These are phyloP conservation scores for Agriopis aurantiaria DNA, from an alignment of 2,888 invertebrate species.

Conservation along the genomic window DNA sequence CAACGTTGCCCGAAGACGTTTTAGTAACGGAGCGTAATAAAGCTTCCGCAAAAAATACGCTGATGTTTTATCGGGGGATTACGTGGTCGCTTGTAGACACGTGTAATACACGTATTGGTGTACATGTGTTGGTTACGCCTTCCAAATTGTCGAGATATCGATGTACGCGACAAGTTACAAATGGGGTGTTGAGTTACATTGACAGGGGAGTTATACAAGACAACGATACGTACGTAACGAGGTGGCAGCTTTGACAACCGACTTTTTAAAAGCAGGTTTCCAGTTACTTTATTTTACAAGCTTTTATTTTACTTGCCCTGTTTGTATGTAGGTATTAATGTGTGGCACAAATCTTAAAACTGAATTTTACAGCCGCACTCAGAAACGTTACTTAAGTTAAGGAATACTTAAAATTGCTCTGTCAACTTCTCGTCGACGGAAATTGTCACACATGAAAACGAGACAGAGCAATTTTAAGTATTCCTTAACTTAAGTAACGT, in stretches of 20 bases:
- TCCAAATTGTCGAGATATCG: constrained; percentile 17
- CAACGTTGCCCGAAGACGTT: constrained; percentile 34
- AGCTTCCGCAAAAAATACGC: constrained; percentile 37
- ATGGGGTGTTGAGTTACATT: constrained; percentile 16
- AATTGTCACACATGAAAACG: too few relatives aligned
- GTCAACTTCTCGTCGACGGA: too few relatives aligned
- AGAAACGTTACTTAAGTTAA: too few relatives aligned
- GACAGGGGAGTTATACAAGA: constrained; percentile 17
- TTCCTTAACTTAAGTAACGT: too few relatives aligned
- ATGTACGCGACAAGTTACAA: constrained; percentile 21
- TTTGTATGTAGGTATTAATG: too few relatives aligned
- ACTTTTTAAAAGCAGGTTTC: too few relatives aligned
- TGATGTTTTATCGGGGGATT: constrained; percentile 38
- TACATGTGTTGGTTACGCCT: constrained; percentile 1
- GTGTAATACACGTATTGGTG: constrained; percentile 13
- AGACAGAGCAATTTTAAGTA: too few relatives aligned
- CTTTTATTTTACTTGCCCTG: too few relatives aligned
- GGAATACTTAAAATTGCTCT: too few relatives aligned
- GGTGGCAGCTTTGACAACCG: background rate
- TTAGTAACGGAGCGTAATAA: constrained; percentile 35
- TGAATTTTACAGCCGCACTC: too few relatives aligned
- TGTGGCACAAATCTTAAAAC: too few relatives aligned
- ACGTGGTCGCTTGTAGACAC: constrained; percentile 30
- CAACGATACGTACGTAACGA: constrained; percentile 3
- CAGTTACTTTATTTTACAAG: too few relatives aligned